These are phyloP conservation scores for Notospermus geniculatus DNA, from an alignment of 1,140 invertebrate species.

Conservation along the genomic window DNA sequence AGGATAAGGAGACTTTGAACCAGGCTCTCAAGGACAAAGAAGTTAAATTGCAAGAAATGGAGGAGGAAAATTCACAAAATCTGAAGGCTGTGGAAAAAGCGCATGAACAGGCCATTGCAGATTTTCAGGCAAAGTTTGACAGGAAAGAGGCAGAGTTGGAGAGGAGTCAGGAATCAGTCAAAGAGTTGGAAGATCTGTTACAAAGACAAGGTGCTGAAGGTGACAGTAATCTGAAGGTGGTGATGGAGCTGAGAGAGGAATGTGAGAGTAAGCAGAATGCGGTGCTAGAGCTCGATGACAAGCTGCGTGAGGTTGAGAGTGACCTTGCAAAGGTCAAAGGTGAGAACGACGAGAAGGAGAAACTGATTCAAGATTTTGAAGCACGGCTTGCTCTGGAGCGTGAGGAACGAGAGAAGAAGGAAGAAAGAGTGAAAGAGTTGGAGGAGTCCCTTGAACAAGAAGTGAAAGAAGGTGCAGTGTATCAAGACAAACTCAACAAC, in stretches of 20 bases:
- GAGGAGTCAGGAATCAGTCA: too few relatives aligned
- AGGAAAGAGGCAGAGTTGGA: slow-evolving; percentile 23
- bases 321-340: too few relatives aligned
- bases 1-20: slow-evolving; percentile 35
- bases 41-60: slow-evolving; percentile 23
- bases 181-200: too few relatives aligned
- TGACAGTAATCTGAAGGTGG: too few relatives aligned
- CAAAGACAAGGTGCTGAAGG: too few relatives aligned
- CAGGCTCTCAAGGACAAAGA: slow-evolving; percentile 35
- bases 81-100: slow-evolving; percentile 7
- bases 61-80: neutral
- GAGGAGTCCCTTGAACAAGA: slow-evolving; percentile 10
- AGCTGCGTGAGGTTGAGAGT: too few relatives aligned
- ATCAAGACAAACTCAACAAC: neutral
- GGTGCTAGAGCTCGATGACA: too few relatives aligned
- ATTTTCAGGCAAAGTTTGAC: slow-evolving; percentile 32
- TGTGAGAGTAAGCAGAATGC: too few relatives aligned
- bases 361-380: neutral
- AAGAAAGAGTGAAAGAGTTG: slow-evolving; percentile 14
- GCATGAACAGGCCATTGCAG: slow-evolving; percentile 34
- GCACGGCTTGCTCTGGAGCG: neutral
- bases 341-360: too few relatives aligned
- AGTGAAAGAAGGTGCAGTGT: neutral
- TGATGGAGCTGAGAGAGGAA: too few relatives aligned
- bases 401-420: slow-evolving; percentile 1